Percentiles rank a stretch among this genome's conserved stretches.
Conservation (phyloP, 2,797 vertebrate genomes). For the Gymnocypris eckloni region DNA sequence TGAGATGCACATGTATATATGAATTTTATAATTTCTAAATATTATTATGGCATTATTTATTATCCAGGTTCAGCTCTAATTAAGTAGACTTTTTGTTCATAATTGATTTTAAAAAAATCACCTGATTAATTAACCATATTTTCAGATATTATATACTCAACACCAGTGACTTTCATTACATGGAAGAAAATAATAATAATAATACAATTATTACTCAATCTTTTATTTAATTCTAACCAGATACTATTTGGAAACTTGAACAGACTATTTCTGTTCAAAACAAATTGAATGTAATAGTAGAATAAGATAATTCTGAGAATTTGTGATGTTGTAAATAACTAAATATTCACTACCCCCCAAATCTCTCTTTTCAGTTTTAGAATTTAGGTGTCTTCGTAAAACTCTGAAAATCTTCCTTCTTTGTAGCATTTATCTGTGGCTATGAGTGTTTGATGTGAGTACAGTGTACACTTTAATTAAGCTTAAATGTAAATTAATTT, state of each 20-base stretch:
- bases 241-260: neutral
- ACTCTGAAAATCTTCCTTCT: conserved; percentile 1
- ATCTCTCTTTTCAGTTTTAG: neutral
- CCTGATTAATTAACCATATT: neutral
- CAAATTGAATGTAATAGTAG: neutral
- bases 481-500: conserved; percentile 17
- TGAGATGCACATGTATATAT: too few relatives aligned
- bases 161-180: neutral
- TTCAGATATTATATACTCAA: neutral
- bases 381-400: neutral
- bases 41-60: too few relatives aligned
- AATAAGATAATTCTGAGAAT: neutral
- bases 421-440: conserved; percentile 11
- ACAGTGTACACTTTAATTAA: conserved; percentile 54
- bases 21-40: too few relatives aligned
- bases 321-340: neutral
- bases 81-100: too few relatives aligned
- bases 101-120: neutral
- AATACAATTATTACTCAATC: neutral
- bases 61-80: too few relatives aligned
- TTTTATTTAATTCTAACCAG: neutral
- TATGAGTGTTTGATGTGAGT: conserved; percentile 8
- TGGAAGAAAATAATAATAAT: too few relatives aligned
- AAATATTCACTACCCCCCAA: neutral
- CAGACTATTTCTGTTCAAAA: neutral